Percentiles rank a stretch among this genome's conserved stretches.
Conservation (phyloP, 2,888 invertebrate species). For the Protonemura montana region DNA sequence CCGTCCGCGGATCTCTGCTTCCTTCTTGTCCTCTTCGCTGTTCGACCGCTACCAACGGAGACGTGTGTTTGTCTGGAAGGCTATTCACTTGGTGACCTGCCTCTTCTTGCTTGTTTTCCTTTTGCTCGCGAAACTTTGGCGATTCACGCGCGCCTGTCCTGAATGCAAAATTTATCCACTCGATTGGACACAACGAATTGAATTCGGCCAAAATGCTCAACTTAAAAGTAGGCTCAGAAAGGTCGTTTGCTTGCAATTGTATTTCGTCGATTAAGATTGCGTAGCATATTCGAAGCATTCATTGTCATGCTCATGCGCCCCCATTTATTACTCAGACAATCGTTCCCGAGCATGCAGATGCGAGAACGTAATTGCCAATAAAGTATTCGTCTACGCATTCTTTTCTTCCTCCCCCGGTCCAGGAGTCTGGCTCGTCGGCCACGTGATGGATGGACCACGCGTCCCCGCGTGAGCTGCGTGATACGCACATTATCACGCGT, state of each 20-base stretch:
- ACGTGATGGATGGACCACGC: not conserved
- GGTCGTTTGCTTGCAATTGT: too few species aligned
- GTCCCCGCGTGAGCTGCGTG: not conserved
- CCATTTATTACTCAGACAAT: not conserved
- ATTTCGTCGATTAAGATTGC: too few species aligned
- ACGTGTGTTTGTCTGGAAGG: too few species aligned
- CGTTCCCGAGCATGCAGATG: not conserved
- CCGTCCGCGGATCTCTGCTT: not conserved
- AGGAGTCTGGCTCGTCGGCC: conserved; percentile 23
- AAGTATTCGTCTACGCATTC: conserved; percentile 16
- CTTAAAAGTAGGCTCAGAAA: too few species aligned
- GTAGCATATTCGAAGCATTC: not conserved
- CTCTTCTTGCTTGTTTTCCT: too few species aligned
- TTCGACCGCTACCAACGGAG: not conserved
- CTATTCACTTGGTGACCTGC: too few species aligned
- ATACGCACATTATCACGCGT: conserved; percentile 3
- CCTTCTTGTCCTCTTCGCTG: not conserved
- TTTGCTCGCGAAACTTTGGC: too few species aligned
- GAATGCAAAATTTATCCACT: too few species aligned
- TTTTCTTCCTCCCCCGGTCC: conserved; percentile 27
- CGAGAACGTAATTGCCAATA: not conserved
- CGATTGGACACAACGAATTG: too few species aligned
- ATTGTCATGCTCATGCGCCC: not conserved
- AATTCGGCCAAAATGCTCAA: too few species aligned
- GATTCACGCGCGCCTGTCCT: too few species aligned